Percentiles rank a stretch among this genome's conserved stretches.
Conservation (phyloP, 2,888 invertebrate species). For the Aphidoletes aphidimyza region DNA sequence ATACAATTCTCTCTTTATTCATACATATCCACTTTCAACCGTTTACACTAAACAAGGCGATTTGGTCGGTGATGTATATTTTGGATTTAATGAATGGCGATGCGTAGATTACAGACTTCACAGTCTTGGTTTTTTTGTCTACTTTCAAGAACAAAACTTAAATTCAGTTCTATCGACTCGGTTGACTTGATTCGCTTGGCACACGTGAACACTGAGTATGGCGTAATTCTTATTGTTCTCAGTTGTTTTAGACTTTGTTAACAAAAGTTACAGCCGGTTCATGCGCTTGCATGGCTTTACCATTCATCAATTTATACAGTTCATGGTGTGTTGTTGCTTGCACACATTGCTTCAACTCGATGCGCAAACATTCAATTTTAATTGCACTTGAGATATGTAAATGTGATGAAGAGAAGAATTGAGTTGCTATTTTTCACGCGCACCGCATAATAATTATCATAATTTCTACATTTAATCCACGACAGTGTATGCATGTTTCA, state of each 20-base stretch:
- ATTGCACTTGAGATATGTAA: slow-evolving; percentile 27
- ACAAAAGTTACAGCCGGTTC: not conserved
- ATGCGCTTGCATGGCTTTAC: not conserved
- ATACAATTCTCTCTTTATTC: slow-evolving; percentile 14
- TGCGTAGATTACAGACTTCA: slow-evolving; percentile 1
- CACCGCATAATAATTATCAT: slow-evolving; percentile 48
- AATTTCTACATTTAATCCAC: slow-evolving; percentile 25
- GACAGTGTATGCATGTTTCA: slow-evolving; percentile 9
- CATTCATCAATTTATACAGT: slow-evolving; percentile 45
- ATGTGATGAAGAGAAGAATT: slow-evolving; percentile 24
- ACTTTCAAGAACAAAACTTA: not conserved
- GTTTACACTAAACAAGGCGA: too few species aligned
- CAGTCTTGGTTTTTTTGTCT: too few species aligned
- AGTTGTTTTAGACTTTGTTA: not conserved
- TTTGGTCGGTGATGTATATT: too few species aligned
- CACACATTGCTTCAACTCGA: not conserved
- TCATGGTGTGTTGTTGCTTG: not conserved
- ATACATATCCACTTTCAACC: too few species aligned
- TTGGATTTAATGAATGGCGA: not conserved
- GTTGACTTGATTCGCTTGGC: not conserved
- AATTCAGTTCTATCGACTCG: not conserved
- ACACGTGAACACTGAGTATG: not conserved
- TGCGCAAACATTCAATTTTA: slow-evolving; percentile 50
- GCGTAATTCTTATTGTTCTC: slow-evolving; percentile 27
- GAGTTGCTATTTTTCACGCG: slow-evolving; percentile 13